phyloP scores from a whole-genome alignment of 2,113 vertebrate species.

The Oxyruncus cristatus region DNA sequence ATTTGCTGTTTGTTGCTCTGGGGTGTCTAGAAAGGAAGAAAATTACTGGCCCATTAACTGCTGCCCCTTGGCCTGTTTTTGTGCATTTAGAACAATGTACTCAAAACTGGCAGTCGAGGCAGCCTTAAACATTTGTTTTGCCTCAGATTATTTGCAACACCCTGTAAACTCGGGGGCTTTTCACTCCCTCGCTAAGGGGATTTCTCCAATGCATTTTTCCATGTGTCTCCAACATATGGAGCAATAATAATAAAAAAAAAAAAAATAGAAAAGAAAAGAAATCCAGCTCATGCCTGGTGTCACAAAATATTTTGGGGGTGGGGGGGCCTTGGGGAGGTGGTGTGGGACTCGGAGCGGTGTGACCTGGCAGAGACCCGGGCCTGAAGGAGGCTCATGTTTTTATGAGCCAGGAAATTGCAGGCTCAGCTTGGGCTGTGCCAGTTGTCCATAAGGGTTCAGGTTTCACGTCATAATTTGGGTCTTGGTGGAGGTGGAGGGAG shows the following conservation, averaged over 20 bases:
- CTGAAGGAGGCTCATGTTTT: constrained; percentile 55
- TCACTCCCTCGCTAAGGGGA: not conserved
- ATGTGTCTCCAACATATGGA: constrained; percentile 14
- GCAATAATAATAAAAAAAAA: not conserved
- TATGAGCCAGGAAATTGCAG: constrained; percentile 57
- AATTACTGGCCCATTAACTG: constrained; percentile 43
- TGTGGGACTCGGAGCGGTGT: not conserved
- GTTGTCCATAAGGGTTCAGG: not conserved
- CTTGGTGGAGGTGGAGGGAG: not conserved
- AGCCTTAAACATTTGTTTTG: constrained; percentile 42
- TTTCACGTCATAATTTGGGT: not conserved
- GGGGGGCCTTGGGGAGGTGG: not conserved
- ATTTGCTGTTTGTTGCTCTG: constrained; percentile 23
- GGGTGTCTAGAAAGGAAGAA: constrained; percentile 36
- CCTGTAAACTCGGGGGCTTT: constrained; percentile 48
- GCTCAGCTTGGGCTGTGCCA: constrained; percentile 14
- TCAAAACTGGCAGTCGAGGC: not conserved
- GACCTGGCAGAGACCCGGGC: constrained; percentile 8
- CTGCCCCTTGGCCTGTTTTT: constrained; percentile 25
- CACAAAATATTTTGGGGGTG: not conserved
- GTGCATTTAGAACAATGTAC: not conserved
- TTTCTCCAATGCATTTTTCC: not conserved
- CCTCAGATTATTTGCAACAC: constrained; percentile 45
- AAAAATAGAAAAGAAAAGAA: not conserved
- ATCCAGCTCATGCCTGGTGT: not conserved